Evolutionary conservation across 2,888 invertebrate species (phyloP).

Genomic region (Cheilosia variabilis): DNA sequence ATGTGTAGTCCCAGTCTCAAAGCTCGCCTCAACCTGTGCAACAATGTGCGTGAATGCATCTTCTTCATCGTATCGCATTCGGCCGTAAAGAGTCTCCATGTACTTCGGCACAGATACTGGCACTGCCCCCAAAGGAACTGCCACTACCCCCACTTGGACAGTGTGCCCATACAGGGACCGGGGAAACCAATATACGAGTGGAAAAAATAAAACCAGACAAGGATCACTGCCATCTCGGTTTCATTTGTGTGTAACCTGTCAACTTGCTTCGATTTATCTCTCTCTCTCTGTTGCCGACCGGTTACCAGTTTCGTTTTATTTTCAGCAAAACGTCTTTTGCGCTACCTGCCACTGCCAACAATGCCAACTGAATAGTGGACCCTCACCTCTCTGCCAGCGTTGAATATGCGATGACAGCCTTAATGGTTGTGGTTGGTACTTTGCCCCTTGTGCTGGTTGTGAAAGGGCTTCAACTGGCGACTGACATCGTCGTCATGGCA

Average conservation of each 20-base stretch:
- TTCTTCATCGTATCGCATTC: background rate
- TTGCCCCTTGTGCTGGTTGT: slow-evolving; percentile 42
- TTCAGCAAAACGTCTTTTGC: slow-evolving; percentile 19
- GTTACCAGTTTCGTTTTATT: slow-evolving; percentile 59
- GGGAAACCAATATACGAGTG: slow-evolving; percentile 52
- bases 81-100: slow-evolving; percentile 19
- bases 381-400: slow-evolving; percentile 49
- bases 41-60: background rate
- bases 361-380: slow-evolving; percentile 56
- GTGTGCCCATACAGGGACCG: slow-evolving; percentile 37
- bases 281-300: slow-evolving; percentile 58
- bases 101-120: slow-evolving; percentile 66
- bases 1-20: background rate
- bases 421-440: slow-evolving; percentile 73
- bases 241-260: slow-evolving; percentile 78
- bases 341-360: slow-evolving; percentile 61
- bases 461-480: slow-evolving; percentile 45
- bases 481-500: slow-evolving; percentile 66
- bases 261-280: slow-evolving; percentile 77
- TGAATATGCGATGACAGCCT: slow-evolving; percentile 76
- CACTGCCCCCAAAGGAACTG: slow-evolving; percentile 67
- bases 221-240: slow-evolving; percentile 75
- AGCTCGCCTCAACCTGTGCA: slow-evolving; percentile 4
- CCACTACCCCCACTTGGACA: slow-evolving; percentile 41
- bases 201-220: slow-evolving; percentile 43